Conservation (phyloP, 2,888 invertebrate genomes). For the Sipha maydis region DNA sequence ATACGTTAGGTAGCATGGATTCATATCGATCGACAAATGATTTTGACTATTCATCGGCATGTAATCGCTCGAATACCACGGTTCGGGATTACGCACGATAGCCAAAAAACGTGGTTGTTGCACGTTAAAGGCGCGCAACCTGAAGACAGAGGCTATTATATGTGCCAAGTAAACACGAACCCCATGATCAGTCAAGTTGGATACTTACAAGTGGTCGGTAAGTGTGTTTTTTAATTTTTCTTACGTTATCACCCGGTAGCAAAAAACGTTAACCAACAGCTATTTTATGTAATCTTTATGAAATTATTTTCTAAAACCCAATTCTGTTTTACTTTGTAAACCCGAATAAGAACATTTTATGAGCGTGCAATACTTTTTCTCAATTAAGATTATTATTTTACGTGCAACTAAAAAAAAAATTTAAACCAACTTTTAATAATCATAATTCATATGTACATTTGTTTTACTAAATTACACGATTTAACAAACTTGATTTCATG, state of each 20-base stretch:
- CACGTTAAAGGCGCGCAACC: slow-evolving; percentile 92
- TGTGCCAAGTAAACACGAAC: slow-evolving; percentile 91
- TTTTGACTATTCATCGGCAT: slow-evolving; percentile 90
- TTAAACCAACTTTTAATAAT: no score
- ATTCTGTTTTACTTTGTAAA: no score
- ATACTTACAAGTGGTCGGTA: slow-evolving; percentile 91
- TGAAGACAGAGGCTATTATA: slow-evolving; percentile 89
- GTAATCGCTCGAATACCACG: slow-evolving; percentile 91
- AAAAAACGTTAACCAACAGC: background rate
- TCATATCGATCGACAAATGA: slow-evolving; percentile 93
- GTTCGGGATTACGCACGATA: slow-evolving; percentile 90
- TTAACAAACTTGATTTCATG: no score
- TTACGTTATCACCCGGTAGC: background rate
- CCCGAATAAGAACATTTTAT: no score
- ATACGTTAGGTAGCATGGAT: slow-evolving; percentile 91
- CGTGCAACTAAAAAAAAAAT: no score
- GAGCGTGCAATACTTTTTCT: no score
- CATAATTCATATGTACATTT: no score
- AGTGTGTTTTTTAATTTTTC: slow-evolving; percentile 67
- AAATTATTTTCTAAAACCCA: no score
- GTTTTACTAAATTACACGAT: no score
- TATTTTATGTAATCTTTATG: background rate
- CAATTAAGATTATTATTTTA: no score
- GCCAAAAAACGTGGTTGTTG: slow-evolving; percentile 90
- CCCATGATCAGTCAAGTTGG: slow-evolving; percentile 96